phyloP scores from a whole-genome alignment of 2,113 vertebrate genomes.

The Brachypodius melanocephalos region DNA sequence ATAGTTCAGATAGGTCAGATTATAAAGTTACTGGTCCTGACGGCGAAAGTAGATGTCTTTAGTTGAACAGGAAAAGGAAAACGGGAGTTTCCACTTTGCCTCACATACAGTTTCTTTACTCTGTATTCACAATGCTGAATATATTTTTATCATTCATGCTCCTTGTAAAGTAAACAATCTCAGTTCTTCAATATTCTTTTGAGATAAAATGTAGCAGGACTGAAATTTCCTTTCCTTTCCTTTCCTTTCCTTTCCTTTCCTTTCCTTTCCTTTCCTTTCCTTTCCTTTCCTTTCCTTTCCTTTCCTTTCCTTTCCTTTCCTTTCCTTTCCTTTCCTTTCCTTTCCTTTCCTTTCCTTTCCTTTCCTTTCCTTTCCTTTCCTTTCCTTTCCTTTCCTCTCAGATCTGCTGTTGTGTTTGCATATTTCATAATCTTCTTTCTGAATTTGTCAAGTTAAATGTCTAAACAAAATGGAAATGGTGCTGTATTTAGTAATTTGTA shows the following conservation, averaged over 20 bases:
- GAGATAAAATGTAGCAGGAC: not conserved
- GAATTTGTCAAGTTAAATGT: not conserved
- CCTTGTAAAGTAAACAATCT: not conserved
- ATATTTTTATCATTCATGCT: not conserved
- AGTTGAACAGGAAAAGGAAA: not conserved
- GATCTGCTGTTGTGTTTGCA: not conserved
- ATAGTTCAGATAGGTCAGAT: not conserved
- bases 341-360: not conserved
- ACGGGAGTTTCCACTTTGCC: not conserved
- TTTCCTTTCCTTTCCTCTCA: not conserved
- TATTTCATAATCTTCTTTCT: not conserved
- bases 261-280: not conserved
- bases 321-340: not conserved
- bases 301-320: not conserved
- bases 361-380: not conserved
- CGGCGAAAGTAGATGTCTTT: not conserved
- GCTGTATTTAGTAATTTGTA: not conserved
- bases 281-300: not conserved
- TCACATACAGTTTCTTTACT: not conserved
- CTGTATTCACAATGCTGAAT: not conserved
- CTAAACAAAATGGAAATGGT: not conserved
- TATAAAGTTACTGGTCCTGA: not conserved
- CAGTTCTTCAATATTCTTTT: not conserved
- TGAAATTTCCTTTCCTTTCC: not conserved
- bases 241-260: not conserved